Evolutionary conservation across 2,113 vertebrate species (phyloP).

Genomic region (Dunckerocampus dactyliophorus): DNA sequence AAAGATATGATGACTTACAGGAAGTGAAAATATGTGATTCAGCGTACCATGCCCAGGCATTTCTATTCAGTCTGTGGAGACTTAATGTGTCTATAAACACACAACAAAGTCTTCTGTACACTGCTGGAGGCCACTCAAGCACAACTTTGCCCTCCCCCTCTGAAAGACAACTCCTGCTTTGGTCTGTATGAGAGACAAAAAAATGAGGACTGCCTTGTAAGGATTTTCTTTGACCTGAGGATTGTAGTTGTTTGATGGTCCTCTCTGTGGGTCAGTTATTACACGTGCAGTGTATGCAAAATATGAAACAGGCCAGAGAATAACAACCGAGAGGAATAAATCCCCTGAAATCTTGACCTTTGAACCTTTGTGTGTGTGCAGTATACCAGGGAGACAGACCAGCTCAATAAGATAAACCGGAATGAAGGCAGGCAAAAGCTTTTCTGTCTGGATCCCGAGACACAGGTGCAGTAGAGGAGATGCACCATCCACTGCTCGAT

Average conservation of each 20-base stretch:
- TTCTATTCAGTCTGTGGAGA: background rate
- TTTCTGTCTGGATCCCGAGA: slow-evolving; percentile 89
- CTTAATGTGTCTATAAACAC: slow-evolving; percentile 31
- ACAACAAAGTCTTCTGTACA: slow-evolving; percentile 49
- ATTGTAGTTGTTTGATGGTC: slow-evolving; percentile 27
- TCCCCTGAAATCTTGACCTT: too few relatives aligned
- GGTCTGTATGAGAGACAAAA: slow-evolving; percentile 6
- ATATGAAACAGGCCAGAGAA: too few relatives aligned
- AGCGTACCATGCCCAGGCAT: background rate
- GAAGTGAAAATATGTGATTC: too few relatives aligned
- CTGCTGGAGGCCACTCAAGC: slow-evolving; percentile 33
- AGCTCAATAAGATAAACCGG: slow-evolving; percentile 91
- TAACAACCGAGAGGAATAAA: too few relatives aligned
- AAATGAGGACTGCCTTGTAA: background rate
- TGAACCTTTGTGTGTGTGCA: slow-evolving; percentile 47
- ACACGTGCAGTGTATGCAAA: background rate
- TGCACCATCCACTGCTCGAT: background rate
- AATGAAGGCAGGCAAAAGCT: slow-evolving; percentile 92
- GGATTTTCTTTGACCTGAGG: slow-evolving; percentile 15
- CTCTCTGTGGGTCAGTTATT: background rate
- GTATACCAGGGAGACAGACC: slow-evolving; percentile 95
- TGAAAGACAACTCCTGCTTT: background rate
- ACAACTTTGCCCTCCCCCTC: slow-evolving; percentile 3
- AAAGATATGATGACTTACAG: too few relatives aligned
- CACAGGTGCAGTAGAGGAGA: slow-evolving; percentile 77